Percentiles rank a stretch among this genome's conserved stretches.
phyloP scores from a whole-genome alignment of 2,797 vertebrate genomes.

The Anomalospiza imberbis region DNA sequence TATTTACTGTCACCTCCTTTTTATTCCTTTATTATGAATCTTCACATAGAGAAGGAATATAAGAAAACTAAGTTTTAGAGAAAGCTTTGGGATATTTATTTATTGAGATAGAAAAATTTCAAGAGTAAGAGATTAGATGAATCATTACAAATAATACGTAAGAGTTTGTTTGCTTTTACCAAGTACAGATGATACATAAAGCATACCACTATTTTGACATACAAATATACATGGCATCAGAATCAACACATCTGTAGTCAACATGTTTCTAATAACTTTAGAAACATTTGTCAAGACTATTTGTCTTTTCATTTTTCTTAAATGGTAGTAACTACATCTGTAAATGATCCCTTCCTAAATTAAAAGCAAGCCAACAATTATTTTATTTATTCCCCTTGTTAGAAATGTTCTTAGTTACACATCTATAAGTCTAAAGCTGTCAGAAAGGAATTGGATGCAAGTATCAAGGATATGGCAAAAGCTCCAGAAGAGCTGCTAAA shows the following conservation, averaged over 20 bases:
- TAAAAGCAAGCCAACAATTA: constrained; percentile 32
- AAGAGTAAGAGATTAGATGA: neutral
- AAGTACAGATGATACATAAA: neutral
- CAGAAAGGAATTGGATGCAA: constrained; percentile 14
- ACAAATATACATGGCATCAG: neutral
- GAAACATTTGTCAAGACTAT: neutral
- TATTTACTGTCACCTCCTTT: neutral
- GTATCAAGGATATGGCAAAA: neutral
- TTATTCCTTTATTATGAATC: neutral
- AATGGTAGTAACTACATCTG: constrained; percentile 12
- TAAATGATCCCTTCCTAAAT: constrained; percentile 44
- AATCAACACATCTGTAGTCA: constrained; percentile 40
- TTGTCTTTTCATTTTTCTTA: constrained; percentile 30
- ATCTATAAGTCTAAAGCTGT: neutral
- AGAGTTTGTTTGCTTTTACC: neutral
- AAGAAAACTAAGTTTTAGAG: neutral
- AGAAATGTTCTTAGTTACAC: neutral
- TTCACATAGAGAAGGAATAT: neutral
- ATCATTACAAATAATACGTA: neutral
- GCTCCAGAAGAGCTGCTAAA: neutral
- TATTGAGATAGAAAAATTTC: neutral
- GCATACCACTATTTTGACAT: neutral
- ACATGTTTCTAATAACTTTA: constrained; percentile 13
- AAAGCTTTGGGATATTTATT: neutral
- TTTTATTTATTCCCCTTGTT: constrained; percentile 37